These are phyloP conservation scores for Apostichopus leukothele DNA, from an alignment of 53 echinoderm and acorn worm species.

Conservation along the genomic window DNA sequence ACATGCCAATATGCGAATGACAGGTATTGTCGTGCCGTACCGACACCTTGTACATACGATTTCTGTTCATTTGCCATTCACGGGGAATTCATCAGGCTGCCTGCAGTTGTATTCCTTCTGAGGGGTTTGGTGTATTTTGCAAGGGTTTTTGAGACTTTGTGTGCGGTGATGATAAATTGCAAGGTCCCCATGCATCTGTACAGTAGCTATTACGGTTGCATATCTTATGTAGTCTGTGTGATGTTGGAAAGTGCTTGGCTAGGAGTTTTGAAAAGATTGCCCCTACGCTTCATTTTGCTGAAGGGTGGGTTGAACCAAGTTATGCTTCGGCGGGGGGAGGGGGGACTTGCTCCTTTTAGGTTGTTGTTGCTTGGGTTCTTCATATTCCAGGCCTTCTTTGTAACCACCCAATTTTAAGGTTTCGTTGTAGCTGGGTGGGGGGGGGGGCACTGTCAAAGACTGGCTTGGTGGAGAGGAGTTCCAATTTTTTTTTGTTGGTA, in stretches of 20 bases:
- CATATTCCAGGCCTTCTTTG: neutral
- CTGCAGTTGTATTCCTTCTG: slow-evolving; percentile 11
- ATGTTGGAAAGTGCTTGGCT: neutral
- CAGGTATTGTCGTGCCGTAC: neutral
- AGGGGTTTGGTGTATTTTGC: neutral
- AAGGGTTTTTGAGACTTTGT: neutral
- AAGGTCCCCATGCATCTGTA: slow-evolving; percentile 43
- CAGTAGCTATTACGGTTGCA: slow-evolving; percentile 42
- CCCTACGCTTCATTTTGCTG: neutral
- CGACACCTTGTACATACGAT: neutral
- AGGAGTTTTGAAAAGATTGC: neutral
- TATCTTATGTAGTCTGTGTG: slow-evolving; percentile 2
- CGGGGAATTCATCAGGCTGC: neutral
- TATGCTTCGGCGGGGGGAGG: neutral
- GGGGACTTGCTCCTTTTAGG: neutral
- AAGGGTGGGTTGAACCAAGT: neutral
- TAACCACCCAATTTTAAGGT: neutral
- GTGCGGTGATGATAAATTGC: slow-evolving; percentile 22
- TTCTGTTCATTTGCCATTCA: neutral
- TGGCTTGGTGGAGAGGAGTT: neutral
- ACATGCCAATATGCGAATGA: neutral
- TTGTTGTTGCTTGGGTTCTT: neutral
- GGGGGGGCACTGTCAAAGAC: neutral
- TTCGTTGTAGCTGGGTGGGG: neutral
- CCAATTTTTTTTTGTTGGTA: neutral